Base-by-base conservation (phyloP, 1,140 invertebrate genomes). In the Platorchestia sp. region DNA sequence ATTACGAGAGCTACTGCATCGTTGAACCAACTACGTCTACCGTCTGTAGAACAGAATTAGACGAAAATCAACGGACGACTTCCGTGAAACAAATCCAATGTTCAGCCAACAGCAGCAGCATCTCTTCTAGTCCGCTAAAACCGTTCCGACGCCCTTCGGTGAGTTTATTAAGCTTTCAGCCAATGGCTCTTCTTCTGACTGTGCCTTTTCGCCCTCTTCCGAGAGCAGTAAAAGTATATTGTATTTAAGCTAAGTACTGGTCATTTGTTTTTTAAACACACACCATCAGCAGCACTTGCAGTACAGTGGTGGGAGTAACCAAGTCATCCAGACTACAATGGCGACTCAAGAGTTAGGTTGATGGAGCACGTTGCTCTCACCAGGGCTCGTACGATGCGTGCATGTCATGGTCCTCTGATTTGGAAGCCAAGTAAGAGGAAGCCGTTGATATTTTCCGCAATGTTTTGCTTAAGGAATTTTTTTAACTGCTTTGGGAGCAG, bases 1-100 rank as follows among this genome's bases (percentile, higher is more conserved):
- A 93, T 44, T 93, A 93, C n/a, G 91, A 93, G 45, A 93, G 91
- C 91, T 93, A 93, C 45, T 93, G 91, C 91, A 93, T 93, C 36
- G 91, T 93, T 36, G 91, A 93, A 47, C 91, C 91, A 45, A 36
- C 91, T 45, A 93, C 91, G 43, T 93, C 91, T 45, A 16, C 40
- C n/a, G 45, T 93, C 43, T 6, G 3, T 42, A 40, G 41, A 44
- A n/a, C 45, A n/a, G 45, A 93, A 93, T 40, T 45, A 93, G 43
- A 93, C 43, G 87, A 45, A 90, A 47, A 93, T 10, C 87, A 89
- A 42, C 41, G n/a, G 87, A 89, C 43, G 42, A 42, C 87, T 42
- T 41, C 87, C n/a, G n/a, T 27, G 10, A 41, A 89, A 89, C 87
- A 36, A 89, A 89, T 42, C 27, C n/a, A 42, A 27, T 89, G 36